phyloP scores from a whole-genome alignment of 2,888 invertebrate species.

The Lucinisca nassula region DNA sequence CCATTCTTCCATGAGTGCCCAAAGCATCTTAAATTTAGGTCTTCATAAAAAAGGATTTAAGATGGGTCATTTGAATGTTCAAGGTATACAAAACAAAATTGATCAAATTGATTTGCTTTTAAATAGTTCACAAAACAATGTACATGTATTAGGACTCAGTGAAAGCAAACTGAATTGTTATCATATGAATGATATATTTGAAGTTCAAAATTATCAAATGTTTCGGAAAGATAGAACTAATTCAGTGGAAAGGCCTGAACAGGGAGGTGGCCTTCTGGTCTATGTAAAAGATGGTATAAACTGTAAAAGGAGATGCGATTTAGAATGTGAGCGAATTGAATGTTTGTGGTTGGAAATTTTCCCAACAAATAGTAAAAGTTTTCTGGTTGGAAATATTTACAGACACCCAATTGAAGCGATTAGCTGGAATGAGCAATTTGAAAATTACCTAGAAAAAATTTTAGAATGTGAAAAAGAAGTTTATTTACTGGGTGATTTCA shows the following conservation, averaged over 20 bases:
- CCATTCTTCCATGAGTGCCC: too few species aligned
- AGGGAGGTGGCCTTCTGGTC: neutral
- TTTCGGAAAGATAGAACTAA: neutral
- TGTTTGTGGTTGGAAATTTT: conserved; percentile 6
- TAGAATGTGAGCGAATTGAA: neutral
- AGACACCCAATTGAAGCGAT: neutral
- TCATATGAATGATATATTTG: neutral
- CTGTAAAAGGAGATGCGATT: neutral
- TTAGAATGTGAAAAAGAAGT: neutral
- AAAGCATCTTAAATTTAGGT: too few species aligned
- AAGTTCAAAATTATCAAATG: neutral
- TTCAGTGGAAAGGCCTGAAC: neutral
- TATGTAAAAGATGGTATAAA: neutral
- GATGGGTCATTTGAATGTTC: neutral
- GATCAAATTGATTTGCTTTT: neutral
- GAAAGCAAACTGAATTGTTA: too few species aligned
- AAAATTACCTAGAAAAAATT: neutral
- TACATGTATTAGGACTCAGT: too few species aligned
- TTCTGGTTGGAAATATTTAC: neutral
- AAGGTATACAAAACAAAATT: neutral
- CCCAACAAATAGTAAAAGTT: neutral
- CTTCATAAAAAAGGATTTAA: too few species aligned
- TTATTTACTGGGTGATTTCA: neutral
- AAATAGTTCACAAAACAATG: too few species aligned
- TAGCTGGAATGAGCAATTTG: neutral